Percentiles rank a stretch among this genome's conserved stretches.
These are phyloP conservation scores for Diuraphis noxia DNA, from an alignment of 1,140 invertebrate species.

Conservation along the genomic window DNA sequence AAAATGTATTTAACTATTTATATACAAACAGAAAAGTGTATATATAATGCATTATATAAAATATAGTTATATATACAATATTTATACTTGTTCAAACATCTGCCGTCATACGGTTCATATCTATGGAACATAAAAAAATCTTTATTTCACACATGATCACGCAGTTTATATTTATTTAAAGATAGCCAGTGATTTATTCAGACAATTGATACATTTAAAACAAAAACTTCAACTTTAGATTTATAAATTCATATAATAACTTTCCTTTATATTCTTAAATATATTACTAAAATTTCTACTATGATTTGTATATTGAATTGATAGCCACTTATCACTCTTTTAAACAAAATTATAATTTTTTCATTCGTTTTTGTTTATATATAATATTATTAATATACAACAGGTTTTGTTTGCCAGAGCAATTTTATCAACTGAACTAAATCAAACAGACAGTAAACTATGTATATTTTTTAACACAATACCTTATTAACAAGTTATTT, in stretches of 20 bases:
- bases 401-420: not conserved
- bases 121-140: not conserved
- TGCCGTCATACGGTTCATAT: not conserved
- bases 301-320: too few species aligned
- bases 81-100: slow-evolving; percentile 9
- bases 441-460: not conserved
- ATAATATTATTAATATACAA: not conserved
- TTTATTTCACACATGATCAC: slow-evolving; percentile 35
- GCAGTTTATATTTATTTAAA: not conserved
- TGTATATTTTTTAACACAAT: not conserved
- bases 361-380: not conserved
- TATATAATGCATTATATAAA: not conserved
- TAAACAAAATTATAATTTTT: not conserved
- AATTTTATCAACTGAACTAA: not conserved
- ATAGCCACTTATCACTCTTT: not conserved
- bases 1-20: not conserved
- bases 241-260: not conserved
- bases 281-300: not conserved
- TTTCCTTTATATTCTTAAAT: not conserved
- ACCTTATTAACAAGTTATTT: not conserved
- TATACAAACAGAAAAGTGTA: not conserved
- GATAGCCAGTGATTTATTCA: slow-evolving; percentile 16
- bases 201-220: not conserved
- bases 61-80: not conserved
- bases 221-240: not conserved